Conservation (phyloP, 30 jellyfish, hydroid and myxozoan species). For the Sanderia malayensis region DNA sequence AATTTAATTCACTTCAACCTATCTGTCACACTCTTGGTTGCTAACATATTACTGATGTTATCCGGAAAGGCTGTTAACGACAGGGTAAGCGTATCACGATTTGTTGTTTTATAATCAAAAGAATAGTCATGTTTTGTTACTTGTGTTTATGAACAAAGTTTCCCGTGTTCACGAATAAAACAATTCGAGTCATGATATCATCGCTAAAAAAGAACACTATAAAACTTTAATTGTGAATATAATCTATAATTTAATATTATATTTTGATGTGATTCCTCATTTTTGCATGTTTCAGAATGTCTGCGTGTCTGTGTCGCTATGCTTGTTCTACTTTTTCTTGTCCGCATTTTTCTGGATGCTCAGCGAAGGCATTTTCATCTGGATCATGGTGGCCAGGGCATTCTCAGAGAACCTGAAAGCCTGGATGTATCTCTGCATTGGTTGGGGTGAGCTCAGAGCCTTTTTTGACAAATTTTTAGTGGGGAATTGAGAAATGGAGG, state of each 20-base stretch:
- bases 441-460: constrained; percentile 93
- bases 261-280: too few species aligned
- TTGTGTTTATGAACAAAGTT: too few species aligned
- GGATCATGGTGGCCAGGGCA: constrained; percentile 75
- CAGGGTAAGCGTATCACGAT: constrained; percentile 51
- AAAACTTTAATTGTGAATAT: too few species aligned
- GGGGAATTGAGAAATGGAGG: too few species aligned
- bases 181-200: too few species aligned
- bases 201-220: too few species aligned
- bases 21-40: constrained; percentile 51
- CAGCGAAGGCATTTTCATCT: constrained; percentile 68
- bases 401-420: constrained; percentile 42
- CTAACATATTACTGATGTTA: constrained; percentile 45
- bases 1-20: constrained; percentile 61
- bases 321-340: constrained; percentile 64
- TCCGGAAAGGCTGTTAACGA: constrained; percentile 27
- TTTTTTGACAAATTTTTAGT: background rate
- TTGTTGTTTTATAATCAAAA: too few species aligned
- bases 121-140: too few species aligned
- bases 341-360: constrained; percentile 72
- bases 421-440: constrained; percentile 50
- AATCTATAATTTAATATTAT: too few species aligned
- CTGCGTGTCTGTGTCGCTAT: constrained; percentile 51
- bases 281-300: constrained; percentile 51
- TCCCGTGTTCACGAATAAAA: too few species aligned